These are phyloP conservation scores for Epinotia brunnichana DNA, from an alignment of 2,888 invertebrate genomes.

Conservation along the genomic window DNA sequence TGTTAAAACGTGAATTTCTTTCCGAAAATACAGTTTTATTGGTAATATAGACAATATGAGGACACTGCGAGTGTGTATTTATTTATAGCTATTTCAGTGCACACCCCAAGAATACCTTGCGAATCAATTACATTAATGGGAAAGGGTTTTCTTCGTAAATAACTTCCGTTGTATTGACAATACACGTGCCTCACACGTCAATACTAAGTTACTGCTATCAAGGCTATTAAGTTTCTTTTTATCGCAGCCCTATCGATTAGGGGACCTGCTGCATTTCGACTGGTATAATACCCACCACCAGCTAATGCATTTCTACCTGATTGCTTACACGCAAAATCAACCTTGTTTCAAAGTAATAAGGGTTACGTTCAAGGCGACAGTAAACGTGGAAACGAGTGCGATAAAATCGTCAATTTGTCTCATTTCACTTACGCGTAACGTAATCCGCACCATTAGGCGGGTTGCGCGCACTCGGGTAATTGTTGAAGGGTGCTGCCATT, in stretches of 20 bases:
- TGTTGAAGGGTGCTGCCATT: conserved; percentile 71
- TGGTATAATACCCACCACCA: not conserved
- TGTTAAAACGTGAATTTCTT: too few relatives aligned
- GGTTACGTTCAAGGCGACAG: not conserved
- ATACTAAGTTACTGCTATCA: conserved; percentile 5
- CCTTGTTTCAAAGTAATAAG: conserved; percentile 1
- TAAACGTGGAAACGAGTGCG: not conserved
- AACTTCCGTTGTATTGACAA: not conserved
- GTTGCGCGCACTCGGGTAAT: conserved; percentile 69
- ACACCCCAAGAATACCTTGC: not conserved
- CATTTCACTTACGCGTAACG: conserved; percentile 73
- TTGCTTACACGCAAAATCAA: not conserved
- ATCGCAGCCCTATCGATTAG: conserved; percentile 58
- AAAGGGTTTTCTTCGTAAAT: not conserved
- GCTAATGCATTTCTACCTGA: not conserved
- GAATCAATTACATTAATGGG: not conserved
- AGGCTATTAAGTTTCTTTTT: conserved; percentile 36
- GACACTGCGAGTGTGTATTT: too few relatives aligned
- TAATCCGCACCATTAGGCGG: conserved; percentile 76
- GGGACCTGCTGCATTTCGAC: conserved; percentile 50
- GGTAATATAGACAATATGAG: too few relatives aligned
- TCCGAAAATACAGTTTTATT: too few relatives aligned
- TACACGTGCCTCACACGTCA: conserved; percentile 3
- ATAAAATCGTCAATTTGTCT: conserved; percentile 51
- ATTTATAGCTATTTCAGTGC: not conserved